phyloP scores from a whole-genome alignment of 2,888 invertebrate genomes.

The Nomada fabriciana region DNA sequence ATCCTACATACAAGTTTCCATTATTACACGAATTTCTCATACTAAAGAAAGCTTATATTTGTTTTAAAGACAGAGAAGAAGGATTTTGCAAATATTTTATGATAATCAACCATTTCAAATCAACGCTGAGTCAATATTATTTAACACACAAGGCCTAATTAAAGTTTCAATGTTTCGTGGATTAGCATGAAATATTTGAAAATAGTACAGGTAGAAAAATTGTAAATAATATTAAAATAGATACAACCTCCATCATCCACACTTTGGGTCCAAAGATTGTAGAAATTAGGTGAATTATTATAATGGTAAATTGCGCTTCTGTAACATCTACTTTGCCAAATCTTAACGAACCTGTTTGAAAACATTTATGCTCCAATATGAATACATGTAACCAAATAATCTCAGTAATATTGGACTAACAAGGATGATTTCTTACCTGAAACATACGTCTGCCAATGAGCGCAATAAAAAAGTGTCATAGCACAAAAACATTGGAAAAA shows the following conservation, averaged over 20 bases:
- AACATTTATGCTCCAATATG: constrained; percentile 21
- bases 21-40: constrained; percentile 21
- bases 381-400: neutral
- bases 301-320: constrained; percentile 98
- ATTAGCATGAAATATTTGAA: constrained; percentile 26
- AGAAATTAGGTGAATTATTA: constrained; percentile 93
- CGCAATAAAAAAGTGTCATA: constrained; percentile 98
- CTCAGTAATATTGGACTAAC: neutral
- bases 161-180: neutral
- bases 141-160: neutral
- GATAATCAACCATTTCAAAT: neutral
- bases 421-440: constrained; percentile 87
- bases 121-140: neutral
- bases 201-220: neutral
- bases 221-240: constrained; percentile 59
- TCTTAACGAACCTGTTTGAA: constrained; percentile 88
- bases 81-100: constrained; percentile 8
- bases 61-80: constrained; percentile 7
- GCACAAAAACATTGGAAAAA: constrained; percentile 98
- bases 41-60: constrained; percentile 16
- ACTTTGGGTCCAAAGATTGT: constrained; percentile 94
- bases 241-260: constrained; percentile 92
- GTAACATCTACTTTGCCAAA: constrained; percentile 98
- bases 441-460: constrained; percentile 99
- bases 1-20: constrained; percentile 14